Evolutionary conservation across 2,113 vertebrate genomes (phyloP).

Genomic region (Agapornis roseicollis): DNA sequence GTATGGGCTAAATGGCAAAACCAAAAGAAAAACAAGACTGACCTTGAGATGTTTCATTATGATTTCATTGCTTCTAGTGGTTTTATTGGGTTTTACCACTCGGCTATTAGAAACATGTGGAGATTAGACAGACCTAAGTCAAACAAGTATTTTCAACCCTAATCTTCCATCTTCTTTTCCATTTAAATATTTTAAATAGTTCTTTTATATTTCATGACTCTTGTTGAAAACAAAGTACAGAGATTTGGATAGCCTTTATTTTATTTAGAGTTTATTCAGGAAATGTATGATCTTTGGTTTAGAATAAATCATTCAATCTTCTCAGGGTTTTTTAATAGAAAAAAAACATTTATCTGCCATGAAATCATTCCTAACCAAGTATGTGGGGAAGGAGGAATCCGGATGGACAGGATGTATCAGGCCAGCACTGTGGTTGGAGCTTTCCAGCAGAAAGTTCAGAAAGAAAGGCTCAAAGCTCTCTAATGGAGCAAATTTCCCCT

Average conservation of each 20-base stretch:
- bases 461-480: background rate
- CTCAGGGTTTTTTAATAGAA: background rate
- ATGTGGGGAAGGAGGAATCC: background rate
- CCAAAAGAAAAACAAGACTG: slow-evolving; percentile 51
- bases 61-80: slow-evolving; percentile 60
- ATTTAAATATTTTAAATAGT: slow-evolving; percentile 21
- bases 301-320: background rate
- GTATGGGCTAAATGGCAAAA: slow-evolving; percentile 33
- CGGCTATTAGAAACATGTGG: slow-evolving; percentile 55
- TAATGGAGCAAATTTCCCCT: background rate
- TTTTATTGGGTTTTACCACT: slow-evolving; percentile 54
- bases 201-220: background rate
- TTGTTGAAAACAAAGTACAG: slow-evolving; percentile 1
- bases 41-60: slow-evolving; percentile 63
- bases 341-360: background rate
- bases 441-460: background rate
- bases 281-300: background rate
- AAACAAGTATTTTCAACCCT: slow-evolving; percentile 19
- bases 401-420: background rate
- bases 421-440: background rate
- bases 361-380: background rate
- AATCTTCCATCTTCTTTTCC: slow-evolving; percentile 8
- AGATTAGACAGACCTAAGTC: slow-evolving; percentile 23
- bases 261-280: background rate
- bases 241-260: background rate